Evolutionary conservation across 2,797 vertebrate genomes (phyloP).

Genomic region (Poecilia picta): DNA sequence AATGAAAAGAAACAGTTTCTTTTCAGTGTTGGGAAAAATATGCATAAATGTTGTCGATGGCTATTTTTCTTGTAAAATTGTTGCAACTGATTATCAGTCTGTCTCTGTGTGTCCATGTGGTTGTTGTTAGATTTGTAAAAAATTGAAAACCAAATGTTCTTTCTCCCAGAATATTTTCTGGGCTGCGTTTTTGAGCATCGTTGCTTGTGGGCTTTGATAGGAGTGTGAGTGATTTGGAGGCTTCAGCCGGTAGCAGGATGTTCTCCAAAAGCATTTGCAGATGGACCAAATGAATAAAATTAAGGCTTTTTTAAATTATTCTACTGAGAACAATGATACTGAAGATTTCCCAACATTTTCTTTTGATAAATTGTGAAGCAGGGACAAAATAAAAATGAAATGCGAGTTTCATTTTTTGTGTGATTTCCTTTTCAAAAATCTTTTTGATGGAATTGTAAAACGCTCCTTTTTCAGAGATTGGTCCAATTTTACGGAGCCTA

Average conservation of each 20-base stretch:
- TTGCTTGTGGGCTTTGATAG: background rate
- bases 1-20: background rate
- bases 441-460: background rate
- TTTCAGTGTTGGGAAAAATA: background rate
- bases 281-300: background rate
- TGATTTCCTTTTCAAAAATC: background rate
- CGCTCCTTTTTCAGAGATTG: background rate
- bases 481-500: background rate
- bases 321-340: background rate
- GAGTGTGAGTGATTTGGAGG: constrained; percentile 2
- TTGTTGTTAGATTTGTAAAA: background rate
- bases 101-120: background rate
- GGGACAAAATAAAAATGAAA: background rate
- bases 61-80: background rate
- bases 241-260: background rate
- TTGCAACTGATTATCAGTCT: background rate
- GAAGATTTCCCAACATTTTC: background rate
- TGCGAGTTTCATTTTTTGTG: too few relatives aligned
- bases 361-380: background rate
- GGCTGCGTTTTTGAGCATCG: background rate
- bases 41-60: background rate
- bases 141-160: background rate
- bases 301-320: background rate
- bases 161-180: background rate
- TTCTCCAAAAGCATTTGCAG: background rate